These are phyloP conservation scores for Gopherus flavomarginatus DNA, from an alignment of 2,113 vertebrate species.

Conservation along the genomic window DNA sequence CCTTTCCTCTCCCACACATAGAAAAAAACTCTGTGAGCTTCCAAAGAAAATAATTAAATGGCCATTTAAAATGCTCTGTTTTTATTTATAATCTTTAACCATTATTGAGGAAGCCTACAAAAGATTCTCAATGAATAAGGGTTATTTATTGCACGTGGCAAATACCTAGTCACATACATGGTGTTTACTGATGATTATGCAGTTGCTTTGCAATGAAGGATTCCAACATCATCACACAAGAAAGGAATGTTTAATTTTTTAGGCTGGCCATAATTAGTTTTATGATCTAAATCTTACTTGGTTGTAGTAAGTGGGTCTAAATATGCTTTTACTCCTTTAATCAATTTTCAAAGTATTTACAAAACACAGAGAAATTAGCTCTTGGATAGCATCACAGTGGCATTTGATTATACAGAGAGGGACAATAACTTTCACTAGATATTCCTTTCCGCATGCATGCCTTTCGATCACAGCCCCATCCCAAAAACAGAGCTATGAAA, in stretches of 20 bases:
- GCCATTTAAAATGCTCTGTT: background rate
- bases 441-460: background rate
- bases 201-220: slow-evolving; percentile 30
- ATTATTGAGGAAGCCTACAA: slow-evolving; percentile 13
- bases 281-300: slow-evolving; percentile 31
- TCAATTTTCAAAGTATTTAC: slow-evolving; percentile 11
- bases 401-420: background rate
- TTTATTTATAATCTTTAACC: background rate
- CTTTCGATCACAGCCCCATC: background rate
- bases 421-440: background rate
- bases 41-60: background rate
- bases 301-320: background rate
- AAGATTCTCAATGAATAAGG: slow-evolving; percentile 20
- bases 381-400: background rate
- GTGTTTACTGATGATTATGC: slow-evolving; percentile 28
- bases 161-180: slow-evolving; percentile 15
- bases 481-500: background rate
- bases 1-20: rapidly evolving
- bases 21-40: background rate
- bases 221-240: slow-evolving; percentile 10
- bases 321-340: background rate
- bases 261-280: slow-evolving; percentile 18
- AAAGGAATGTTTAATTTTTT: slow-evolving; percentile 56
- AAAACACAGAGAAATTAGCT: background rate
- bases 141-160: slow-evolving; percentile 33